Evolutionary conservation across 2,113 vertebrate species (phyloP).

Genomic region (Hippoglossus stenolepis): DNA sequence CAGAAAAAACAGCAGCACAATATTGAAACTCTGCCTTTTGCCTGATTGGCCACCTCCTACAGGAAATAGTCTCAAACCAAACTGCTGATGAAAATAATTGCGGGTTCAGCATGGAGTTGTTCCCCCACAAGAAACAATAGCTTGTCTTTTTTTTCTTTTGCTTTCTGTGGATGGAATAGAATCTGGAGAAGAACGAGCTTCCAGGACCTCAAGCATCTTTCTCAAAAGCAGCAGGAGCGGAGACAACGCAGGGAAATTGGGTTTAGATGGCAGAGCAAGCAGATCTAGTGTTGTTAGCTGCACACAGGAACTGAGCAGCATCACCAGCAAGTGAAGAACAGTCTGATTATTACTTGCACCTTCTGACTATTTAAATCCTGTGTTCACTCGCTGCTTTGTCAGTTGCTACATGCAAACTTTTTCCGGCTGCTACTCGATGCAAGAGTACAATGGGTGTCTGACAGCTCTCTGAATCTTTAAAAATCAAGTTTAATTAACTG

Average conservation of each 20-base stretch:
- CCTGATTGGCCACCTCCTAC: neutral
- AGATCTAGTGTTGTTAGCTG: too few relatives aligned
- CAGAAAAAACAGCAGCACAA: neutral
- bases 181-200: neutral
- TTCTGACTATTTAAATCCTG: too few relatives aligned
- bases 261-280: too few relatives aligned
- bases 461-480: too few relatives aligned
- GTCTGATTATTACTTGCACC: too few relatives aligned
- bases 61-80: neutral
- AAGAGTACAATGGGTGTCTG: too few relatives aligned
- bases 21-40: neutral
- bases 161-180: neutral
- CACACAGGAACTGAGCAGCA: too few relatives aligned
- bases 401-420: too few relatives aligned
- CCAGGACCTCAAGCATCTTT: neutral
- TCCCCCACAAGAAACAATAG: neutral
- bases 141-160: neutral
- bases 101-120: neutral
- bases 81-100: conserved; percentile 4
- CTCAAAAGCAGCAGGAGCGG: neutral
- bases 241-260: neutral
- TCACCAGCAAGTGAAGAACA: too few relatives aligned
- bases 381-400: too few relatives aligned
- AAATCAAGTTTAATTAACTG: too few relatives aligned
- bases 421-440: too few relatives aligned